Evolutionary conservation across 1,140 invertebrate species (phyloP).

Genomic region (Camponotus floridanus): DNA sequence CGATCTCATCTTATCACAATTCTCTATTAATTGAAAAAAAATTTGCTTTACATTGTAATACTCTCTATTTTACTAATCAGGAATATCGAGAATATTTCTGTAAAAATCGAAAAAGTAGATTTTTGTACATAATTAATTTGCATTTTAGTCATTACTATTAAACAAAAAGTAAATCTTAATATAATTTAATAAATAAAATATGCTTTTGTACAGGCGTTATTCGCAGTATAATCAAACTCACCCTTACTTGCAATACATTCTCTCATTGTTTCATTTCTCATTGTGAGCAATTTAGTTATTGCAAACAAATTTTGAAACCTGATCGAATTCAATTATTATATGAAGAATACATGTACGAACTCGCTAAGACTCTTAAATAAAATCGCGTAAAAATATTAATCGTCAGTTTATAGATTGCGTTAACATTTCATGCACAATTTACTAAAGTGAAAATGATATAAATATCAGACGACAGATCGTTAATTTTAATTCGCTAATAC

Average conservation of each 20-base stretch:
- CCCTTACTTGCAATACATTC: background rate
- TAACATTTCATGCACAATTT: background rate
- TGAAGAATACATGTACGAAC: background rate
- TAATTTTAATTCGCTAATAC: background rate
- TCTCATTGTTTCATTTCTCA: background rate
- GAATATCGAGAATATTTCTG: slow-evolving; percentile 26
- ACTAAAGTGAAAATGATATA: background rate
- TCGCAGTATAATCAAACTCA: background rate
- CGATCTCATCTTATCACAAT: background rate
- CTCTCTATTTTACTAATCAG: slow-evolving; percentile 8
- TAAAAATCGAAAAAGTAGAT: background rate
- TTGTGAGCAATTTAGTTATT: background rate
- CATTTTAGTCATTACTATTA: slow-evolving; percentile 21
- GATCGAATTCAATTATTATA: background rate
- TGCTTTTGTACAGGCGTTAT: background rate
- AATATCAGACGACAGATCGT: no score
- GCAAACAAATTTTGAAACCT: background rate
- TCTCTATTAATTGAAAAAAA: slow-evolving; percentile 21
- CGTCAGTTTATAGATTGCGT: background rate
- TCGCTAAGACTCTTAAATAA: background rate
- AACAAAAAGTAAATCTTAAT: background rate
- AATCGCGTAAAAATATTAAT: background rate
- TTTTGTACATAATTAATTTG: background rate
- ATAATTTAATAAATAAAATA: background rate
- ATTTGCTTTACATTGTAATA: background rate